phyloP scores from a whole-genome alignment of 2,113 vertebrate species.

The Tiliqua scincoides region DNA sequence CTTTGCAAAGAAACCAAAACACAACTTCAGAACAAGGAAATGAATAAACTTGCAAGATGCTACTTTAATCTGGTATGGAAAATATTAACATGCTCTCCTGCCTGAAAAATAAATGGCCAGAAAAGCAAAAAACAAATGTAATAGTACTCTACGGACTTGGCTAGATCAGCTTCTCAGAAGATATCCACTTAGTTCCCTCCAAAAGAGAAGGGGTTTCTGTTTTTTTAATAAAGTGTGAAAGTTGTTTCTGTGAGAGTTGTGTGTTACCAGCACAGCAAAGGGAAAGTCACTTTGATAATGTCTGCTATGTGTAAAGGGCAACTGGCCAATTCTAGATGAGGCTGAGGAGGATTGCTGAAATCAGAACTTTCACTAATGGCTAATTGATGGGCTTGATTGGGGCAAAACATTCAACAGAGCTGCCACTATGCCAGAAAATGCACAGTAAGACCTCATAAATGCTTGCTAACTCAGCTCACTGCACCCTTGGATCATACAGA shows the following conservation, averaged over 20 bases:
- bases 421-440: neutral
- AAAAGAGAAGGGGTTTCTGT: neutral
- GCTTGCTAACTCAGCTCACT: neutral
- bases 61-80: neutral
- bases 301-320: neutral
- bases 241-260: neutral
- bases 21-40: neutral
- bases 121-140: neutral
- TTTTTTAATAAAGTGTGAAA: constrained; percentile 12
- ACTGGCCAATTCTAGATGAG: neutral
- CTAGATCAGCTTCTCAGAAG: neutral
- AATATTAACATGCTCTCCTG: neutral
- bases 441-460: neutral
- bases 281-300: neutral
- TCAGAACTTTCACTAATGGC: neutral
- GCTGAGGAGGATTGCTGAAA: neutral
- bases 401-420: neutral
- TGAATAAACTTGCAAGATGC: neutral
- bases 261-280: neutral
- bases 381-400: neutral
- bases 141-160: neutral
- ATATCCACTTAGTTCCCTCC: neutral
- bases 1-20: neutral
- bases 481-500: neutral
- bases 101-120: neutral